phyloP scores from a whole-genome alignment of 2,888 invertebrate genomes.

The Sarcophaga caerulescens region DNA sequence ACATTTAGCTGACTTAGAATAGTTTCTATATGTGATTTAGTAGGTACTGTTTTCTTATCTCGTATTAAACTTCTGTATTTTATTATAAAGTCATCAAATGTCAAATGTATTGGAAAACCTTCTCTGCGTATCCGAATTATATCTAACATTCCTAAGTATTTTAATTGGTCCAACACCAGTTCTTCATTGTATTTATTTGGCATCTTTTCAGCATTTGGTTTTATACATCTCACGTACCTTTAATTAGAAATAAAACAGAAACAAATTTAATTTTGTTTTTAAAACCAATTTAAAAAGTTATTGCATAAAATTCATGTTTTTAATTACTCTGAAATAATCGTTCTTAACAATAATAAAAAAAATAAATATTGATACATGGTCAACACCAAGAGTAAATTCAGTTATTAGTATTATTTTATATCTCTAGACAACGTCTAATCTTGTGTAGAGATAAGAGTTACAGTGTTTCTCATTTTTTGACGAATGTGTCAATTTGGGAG shows the following conservation, averaged over 20 bases:
- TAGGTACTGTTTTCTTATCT: constrained; percentile 73
- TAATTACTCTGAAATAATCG: too few relatives aligned
- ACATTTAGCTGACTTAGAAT: constrained; percentile 86
- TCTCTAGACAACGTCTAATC: too few relatives aligned
- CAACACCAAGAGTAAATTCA: too few relatives aligned
- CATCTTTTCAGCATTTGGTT: constrained; percentile 92
- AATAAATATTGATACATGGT: too few relatives aligned
- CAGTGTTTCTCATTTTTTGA: too few relatives aligned
- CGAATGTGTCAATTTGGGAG: too few relatives aligned
- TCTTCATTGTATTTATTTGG: constrained; percentile 90
- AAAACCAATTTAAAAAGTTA: too few relatives aligned
- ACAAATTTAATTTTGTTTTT: too few relatives aligned
- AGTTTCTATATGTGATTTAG: constrained; percentile 74
- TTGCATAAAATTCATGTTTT: too few relatives aligned
- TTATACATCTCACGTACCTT: constrained; percentile 95
- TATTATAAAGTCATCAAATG: constrained; percentile 87
- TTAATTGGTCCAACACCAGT: constrained; percentile 92
- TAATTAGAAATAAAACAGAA: constrained; percentile 31
- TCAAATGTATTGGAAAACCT: constrained; percentile 93
- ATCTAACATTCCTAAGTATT: constrained; percentile 95
- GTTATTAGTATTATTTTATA: too few relatives aligned
- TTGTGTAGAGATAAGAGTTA: too few relatives aligned
- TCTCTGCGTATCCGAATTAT: constrained; percentile 95
- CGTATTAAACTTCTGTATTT: constrained; percentile 88
- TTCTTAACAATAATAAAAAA: too few relatives aligned